phyloP scores from a whole-genome alignment of 1,140 invertebrate species.

The Pogonus chalceus region DNA sequence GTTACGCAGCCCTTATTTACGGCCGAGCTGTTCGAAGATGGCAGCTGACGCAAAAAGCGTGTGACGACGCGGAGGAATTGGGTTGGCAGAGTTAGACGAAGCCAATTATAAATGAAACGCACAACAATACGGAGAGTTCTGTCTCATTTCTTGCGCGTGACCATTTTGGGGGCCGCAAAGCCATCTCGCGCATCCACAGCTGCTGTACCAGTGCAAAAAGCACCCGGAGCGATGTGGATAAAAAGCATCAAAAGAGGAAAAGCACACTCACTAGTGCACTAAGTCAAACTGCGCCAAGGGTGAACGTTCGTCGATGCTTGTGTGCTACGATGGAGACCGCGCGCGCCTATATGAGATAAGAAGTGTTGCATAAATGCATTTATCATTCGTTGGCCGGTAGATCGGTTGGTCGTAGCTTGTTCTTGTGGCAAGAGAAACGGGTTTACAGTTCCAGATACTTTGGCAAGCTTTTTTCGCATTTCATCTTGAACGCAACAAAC shows the following conservation, averaged over 20 bases:
- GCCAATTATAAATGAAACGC: slow-evolving; percentile 1
- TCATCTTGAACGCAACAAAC: background rate
- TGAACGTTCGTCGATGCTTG: background rate
- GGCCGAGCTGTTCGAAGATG: background rate
- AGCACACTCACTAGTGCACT: no score
- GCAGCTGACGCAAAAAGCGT: background rate
- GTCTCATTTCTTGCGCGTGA: background rate
- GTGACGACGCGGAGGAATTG: background rate
- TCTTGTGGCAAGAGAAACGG: background rate
- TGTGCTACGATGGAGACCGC: slow-evolving; percentile 16
- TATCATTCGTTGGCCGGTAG: slow-evolving; percentile 25
- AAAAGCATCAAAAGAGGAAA: no score
- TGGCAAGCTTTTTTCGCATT: background rate
- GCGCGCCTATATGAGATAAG: slow-evolving; percentile 24
- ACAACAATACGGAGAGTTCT: background rate
- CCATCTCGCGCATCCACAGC: background rate
- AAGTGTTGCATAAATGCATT: slow-evolving; percentile 29
- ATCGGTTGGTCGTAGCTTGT: background rate
- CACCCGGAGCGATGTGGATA: no score
- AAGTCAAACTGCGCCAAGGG: background rate
- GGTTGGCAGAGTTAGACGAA: background rate
- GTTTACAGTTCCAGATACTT: background rate
- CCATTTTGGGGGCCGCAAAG: slow-evolving; percentile 4
- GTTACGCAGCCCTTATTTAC: background rate
- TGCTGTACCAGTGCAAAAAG: background rate